Evolutionary conservation across 1,140 invertebrate species (phyloP).

Genomic region (Eumaeus atala): DNA sequence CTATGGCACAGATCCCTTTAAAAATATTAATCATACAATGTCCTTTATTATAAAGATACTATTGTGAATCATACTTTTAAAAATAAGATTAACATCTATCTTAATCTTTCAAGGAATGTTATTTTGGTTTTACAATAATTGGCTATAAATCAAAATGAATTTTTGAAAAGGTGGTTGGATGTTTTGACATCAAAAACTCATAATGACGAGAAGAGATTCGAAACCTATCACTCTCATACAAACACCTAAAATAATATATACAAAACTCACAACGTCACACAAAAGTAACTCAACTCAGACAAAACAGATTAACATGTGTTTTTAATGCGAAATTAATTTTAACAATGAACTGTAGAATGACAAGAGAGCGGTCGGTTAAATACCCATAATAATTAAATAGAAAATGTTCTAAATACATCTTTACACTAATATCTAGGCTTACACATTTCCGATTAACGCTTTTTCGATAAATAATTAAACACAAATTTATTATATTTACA

Average conservation of each 20-base stretch:
- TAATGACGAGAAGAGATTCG: slow-evolving; percentile 64
- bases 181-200: slow-evolving; percentile 6
- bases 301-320: slow-evolving; percentile 40
- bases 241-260: slow-evolving; percentile 72
- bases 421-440: slow-evolving; percentile 71
- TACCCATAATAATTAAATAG: slow-evolving; percentile 70
- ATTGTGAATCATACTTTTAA: slow-evolving; percentile 21
- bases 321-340: slow-evolving; percentile 51
- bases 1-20: slow-evolving; percentile 70
- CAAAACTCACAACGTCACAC: slow-evolving; percentile 66
- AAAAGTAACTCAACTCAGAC: slow-evolving; percentile 46
- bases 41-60: slow-evolving; percentile 39
- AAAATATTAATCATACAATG: slow-evolving; percentile 52
- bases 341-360: slow-evolving; percentile 53
- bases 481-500: slow-evolving; percentile 69
- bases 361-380: slow-evolving; percentile 70
- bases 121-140: slow-evolving; percentile 16
- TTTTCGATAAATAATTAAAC: slow-evolving; percentile 71
- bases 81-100: slow-evolving; percentile 10
- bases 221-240: slow-evolving; percentile 66
- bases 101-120: slow-evolving; percentile 11
- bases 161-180: slow-evolving; percentile 12
- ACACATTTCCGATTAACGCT: slow-evolving; percentile 65
- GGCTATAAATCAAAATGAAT: slow-evolving; percentile 14
- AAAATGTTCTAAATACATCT: slow-evolving; percentile 70